Percentiles rank a stretch among this genome's conserved stretches.
phyloP scores from a whole-genome alignment of 2,797 vertebrate genomes.

The Macroramphosus scolopax region DNA sequence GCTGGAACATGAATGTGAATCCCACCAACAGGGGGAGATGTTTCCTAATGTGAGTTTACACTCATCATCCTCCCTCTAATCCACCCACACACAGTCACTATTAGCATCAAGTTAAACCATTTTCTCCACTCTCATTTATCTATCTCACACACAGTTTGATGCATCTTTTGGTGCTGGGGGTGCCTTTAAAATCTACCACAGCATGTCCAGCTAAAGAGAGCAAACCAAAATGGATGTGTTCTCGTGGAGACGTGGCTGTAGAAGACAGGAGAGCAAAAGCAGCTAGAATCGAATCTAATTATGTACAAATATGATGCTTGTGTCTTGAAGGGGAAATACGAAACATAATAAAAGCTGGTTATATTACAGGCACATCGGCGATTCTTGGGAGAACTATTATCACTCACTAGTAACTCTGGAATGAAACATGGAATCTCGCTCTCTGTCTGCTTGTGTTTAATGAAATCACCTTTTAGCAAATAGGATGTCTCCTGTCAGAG shows the following conservation, averaged over 20 bases:
- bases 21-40: conserved; percentile 80
- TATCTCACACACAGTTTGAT: conserved; percentile 47
- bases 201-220: conserved; percentile 31
- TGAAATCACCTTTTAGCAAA: conserved; percentile 75
- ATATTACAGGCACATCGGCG: conserved; percentile 48
- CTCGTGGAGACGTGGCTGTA: conserved; percentile 15
- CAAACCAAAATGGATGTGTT: conserved; percentile 55
- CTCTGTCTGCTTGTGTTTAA: conserved; percentile 60
- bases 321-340: conserved; percentile 53
- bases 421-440: conserved; percentile 52
- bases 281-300: conserved; percentile 57
- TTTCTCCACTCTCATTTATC: conserved; percentile 68
- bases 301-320: conserved; percentile 52
- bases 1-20: conserved; percentile 30
- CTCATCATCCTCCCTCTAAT: conserved; percentile 47
- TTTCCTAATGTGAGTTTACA: conserved; percentile 72
- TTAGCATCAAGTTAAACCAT: conserved; percentile 70
- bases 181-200: conserved; percentile 38
- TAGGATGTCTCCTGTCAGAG: conserved; percentile 75
- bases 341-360: conserved; percentile 63
- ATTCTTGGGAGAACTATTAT: conserved; percentile 62
- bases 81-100: conserved; percentile 65
- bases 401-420: conserved; percentile 39
- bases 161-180: conserved; percentile 43
- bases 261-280: conserved; percentile 32